Base-by-base conservation (phyloP, 2,113 vertebrate genomes). In the Rhodinocichla rosea region DNA sequence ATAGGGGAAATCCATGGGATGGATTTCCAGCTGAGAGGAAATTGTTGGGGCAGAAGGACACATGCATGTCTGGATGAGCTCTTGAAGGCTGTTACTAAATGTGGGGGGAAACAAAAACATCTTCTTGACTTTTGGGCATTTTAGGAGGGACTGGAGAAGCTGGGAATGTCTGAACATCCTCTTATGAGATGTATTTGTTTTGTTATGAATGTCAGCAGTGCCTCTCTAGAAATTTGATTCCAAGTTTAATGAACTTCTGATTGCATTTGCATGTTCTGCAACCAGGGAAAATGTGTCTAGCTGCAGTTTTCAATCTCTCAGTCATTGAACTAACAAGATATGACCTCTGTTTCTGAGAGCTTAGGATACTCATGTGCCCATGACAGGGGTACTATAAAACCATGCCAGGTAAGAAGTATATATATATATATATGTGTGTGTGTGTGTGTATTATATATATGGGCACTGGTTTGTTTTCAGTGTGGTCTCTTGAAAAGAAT, bases 241-340 rank as follows among this genome's bases (percentile, higher is more conserved):
- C 24, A 47, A 59, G 68, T 92, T 83, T 57, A 73, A 77, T 62
- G 79, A 93, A 67, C 49, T 74, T 89, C 13, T 92, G 68, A 39
- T 69, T 40, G 35, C 3, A 3, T 55, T 88, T 63, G 56, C 37
- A 6, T 63, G 47, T 70, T 76, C 47, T 92, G 50, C 65, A 90
- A 27, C 16, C 6, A 20, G 40, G n/a, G 32, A 21, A 60, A 60
- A 60, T 32, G 8, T 30, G n/a, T 60, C 45, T 74, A 37, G 71
- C 59, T 90, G 63, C 37, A 76, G 14, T 88, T 88, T 85, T 86
- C 71, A 64, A 13, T 62, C 55, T 69, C 52, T 80, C 60, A 21
- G 52, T 44, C 53, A 27, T 2, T 65, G 82, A 83, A 65, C 20
- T 70, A 33, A 81, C 4, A 20, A 88, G 74, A 62, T 35, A 17